Evolutionary conservation across 2,113 vertebrate species (phyloP).

Genomic region (Tapirus terrestris): DNA sequence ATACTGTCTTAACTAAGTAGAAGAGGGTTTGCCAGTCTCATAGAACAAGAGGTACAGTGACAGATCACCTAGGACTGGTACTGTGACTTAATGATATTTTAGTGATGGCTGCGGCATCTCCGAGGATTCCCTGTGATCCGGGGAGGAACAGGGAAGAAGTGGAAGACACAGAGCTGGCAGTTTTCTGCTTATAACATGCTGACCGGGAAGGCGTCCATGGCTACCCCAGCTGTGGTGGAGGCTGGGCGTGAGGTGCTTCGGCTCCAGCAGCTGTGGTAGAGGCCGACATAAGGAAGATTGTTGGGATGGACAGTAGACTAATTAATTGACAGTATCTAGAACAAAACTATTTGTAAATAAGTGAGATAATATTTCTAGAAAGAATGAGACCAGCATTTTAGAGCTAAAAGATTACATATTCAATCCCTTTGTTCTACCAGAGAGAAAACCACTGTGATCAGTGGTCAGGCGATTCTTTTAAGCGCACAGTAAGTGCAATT

Average conservation of each 20-base stretch:
- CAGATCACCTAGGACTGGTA: neutral
- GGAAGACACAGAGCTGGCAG: fast-evolving
- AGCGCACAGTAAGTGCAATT: neutral
- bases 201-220: neutral
- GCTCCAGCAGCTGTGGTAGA: neutral
- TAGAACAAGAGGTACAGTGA: neutral
- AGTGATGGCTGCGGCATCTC: neutral
- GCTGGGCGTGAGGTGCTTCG: neutral
- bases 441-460: neutral
- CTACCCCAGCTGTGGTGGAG: neutral
- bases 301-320: neutral
- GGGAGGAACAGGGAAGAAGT: neutral
- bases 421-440: neutral
- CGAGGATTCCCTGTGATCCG: neutral
- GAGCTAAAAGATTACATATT: neutral
- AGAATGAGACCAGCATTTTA: neutral
- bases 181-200: neutral
- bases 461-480: neutral
- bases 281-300: neutral
- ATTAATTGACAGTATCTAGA: neutral
- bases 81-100: neutral
- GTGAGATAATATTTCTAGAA: neutral
- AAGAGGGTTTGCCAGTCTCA: neutral
- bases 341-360: neutral
- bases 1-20: neutral